These are phyloP conservation scores for Triplophysa siluroides DNA, from an alignment of 2,113 vertebrate genomes.

Conservation along the genomic window DNA sequence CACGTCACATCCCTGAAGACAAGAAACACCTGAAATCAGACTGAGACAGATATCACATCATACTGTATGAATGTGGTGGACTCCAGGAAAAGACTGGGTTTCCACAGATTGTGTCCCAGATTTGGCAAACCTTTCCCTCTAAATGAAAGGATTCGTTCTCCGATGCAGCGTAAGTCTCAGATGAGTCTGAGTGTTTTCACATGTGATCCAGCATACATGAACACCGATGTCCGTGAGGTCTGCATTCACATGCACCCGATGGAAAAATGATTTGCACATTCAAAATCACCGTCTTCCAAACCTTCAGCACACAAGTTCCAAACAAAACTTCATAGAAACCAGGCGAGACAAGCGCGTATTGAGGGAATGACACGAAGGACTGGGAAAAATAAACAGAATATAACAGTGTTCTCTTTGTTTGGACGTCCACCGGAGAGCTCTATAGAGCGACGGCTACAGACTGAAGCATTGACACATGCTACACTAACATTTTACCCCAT, in stretches of 20 bases:
- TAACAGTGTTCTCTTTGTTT: conserved; percentile 57
- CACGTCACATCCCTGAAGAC: too few relatives aligned
- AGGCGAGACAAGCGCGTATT: conserved; percentile 47
- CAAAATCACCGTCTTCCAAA: conserved; percentile 49
- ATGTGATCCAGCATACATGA: conserved; percentile 2
- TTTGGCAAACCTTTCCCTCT: too few relatives aligned
- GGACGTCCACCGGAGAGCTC: conserved; percentile 38
- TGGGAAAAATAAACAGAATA: conserved; percentile 53
- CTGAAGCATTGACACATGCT: neutral
- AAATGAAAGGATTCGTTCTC: too few relatives aligned
- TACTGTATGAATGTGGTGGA: too few relatives aligned
- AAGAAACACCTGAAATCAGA: too few relatives aligned
- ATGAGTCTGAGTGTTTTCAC: too few relatives aligned
- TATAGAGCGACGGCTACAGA: conserved; percentile 4
- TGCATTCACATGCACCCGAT: conserved; percentile 9
- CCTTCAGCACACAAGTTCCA: conserved; percentile 41
- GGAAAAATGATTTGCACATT: conserved; percentile 43
- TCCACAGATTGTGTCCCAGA: too few relatives aligned
- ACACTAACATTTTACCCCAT: neutral
- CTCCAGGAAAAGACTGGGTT: too few relatives aligned
- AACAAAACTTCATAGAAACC: conserved; percentile 46
- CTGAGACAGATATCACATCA: too few relatives aligned
- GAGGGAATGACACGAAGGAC: conserved; percentile 54
- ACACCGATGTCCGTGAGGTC: too few relatives aligned
- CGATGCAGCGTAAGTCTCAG: too few relatives aligned